Conservation (phyloP, 2,797 vertebrate genomes). For the Xerus rutilus region DNA sequence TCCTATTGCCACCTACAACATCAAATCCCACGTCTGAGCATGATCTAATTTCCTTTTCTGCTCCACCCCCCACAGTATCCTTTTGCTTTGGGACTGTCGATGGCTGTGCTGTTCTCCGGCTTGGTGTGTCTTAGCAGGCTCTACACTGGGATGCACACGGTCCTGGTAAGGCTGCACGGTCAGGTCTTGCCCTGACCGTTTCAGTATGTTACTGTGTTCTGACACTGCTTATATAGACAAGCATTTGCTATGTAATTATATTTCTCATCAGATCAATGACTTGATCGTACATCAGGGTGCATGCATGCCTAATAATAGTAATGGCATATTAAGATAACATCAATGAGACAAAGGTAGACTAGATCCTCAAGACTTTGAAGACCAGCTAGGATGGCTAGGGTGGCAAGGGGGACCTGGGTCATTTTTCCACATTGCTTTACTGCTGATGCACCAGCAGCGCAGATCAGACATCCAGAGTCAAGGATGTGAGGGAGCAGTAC, state of each 20-base stretch:
- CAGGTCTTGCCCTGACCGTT: rapidly evolving
- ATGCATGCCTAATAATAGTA: not conserved
- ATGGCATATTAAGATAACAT: not conserved
- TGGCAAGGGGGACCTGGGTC: not conserved
- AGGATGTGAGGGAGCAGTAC: rapidly evolving
- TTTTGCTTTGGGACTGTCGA: constrained; percentile 91
- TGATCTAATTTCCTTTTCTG: not conserved
- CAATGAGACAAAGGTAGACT: not conserved
- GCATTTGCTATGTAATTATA: not conserved
- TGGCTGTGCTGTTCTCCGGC: constrained; percentile 91
- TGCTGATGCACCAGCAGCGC: not conserved
- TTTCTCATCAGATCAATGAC: not conserved
- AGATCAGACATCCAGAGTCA: not conserved
- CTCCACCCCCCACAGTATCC: constrained; percentile 90
- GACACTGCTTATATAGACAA: too few species aligned
- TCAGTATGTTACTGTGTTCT: not conserved
- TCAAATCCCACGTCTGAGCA: rapidly evolving
- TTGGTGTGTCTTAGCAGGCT: constrained; percentile 97
- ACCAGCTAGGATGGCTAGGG: not conserved
- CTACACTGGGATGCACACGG: constrained; percentile 98
- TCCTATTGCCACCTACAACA: not conserved
- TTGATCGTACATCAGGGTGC: not conserved
- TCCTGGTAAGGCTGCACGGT: constrained; percentile 92
- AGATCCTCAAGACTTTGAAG: not conserved
- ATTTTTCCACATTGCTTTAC: not conserved